Evolutionary conservation across 37 sponge, comb jelly and placozoan species (phyloP), one percentile per base, ranked within the genome.

Genomic region (Halichondria panicea): DNA sequence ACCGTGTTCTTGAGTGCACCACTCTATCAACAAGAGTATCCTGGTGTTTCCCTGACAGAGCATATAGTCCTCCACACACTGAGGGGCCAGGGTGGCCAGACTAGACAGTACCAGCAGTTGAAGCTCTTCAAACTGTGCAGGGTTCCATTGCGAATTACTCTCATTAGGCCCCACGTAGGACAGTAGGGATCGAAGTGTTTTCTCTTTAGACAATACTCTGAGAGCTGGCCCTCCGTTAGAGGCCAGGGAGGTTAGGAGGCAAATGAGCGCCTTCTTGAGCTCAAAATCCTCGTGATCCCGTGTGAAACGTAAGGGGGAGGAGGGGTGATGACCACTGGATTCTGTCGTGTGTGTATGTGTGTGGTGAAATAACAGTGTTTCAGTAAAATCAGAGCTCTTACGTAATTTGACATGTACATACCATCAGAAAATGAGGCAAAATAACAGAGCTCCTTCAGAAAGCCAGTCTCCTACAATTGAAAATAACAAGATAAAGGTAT

Each of bases 121-220:
- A 0, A 98, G 89, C 75, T 98, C 99, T 54, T 98, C 99, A 83
- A 90, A 98, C 78, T 98, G 99, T 40, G 96, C 96, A 22, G 77
- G 48, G 15, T 82, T 91, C 96, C 96, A 98, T 38, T 70, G 69
- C 54, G 50, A 63, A 32, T 75, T 77, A 45, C 84, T 90, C 63
- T 93, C 96, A 50, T 97, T 97, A 54, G 86, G 84, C 32, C 79
- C 66, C 34, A 95, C 95, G 73, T 85, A 98, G 18, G 94, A 95
- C 60, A 98, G 85, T 46, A 98, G 87, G 2, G 84, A 67, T 38
- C 86, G 76, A 31, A 95, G 71, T 8, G 90, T 71, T 57, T 73
- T 88, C 78, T 79, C 68, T 22, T 77, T 59, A 25, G 78, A 70
- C 75, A 98, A 74, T 36, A 95, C 93, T 78, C 74, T 79, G 37